These are phyloP conservation scores for Percopsis transmontana DNA, from an alignment of 2,113 vertebrate genomes.

Conservation along the genomic window DNA sequence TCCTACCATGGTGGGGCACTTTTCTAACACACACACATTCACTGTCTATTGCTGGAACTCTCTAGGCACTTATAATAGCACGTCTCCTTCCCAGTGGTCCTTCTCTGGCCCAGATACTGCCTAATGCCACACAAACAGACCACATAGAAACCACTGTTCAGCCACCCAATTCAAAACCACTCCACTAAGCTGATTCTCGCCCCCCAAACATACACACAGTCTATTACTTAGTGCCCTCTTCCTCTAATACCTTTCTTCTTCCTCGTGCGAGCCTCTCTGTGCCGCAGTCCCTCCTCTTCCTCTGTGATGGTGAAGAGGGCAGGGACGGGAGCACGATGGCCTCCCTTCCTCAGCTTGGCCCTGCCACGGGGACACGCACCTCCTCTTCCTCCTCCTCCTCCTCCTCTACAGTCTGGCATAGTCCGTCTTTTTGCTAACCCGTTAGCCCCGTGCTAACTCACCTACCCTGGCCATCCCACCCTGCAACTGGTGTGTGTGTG, in stretches of 20 bases:
- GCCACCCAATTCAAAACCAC: background rate
- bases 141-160: background rate
- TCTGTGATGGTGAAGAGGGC: constrained; percentile 94
- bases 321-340: constrained; percentile 78
- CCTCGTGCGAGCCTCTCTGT: constrained; percentile 58
- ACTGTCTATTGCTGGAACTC: constrained; percentile 1
- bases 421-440: constrained; percentile 56
- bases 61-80: background rate
- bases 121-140: background rate
- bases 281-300: constrained; percentile 92
- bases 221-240: background rate
- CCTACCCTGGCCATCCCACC: constrained; percentile 57
- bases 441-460: constrained; percentile 71
- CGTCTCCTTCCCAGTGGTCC: background rate
- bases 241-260: constrained; percentile 81
- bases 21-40: background rate
- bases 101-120: constrained; percentile 3
- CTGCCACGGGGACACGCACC: constrained; percentile 70
- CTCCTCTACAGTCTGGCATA: constrained; percentile 55
- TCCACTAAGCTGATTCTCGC: background rate
- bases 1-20: background rate
- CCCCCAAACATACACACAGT: background rate
- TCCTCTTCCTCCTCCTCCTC: constrained; percentile 31
- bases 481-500: constrained; percentile 8
- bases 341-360: constrained; percentile 83